Base-by-base conservation (phyloP, 2,888 invertebrate species). In the Cryptocheilus praepositus region DNA sequence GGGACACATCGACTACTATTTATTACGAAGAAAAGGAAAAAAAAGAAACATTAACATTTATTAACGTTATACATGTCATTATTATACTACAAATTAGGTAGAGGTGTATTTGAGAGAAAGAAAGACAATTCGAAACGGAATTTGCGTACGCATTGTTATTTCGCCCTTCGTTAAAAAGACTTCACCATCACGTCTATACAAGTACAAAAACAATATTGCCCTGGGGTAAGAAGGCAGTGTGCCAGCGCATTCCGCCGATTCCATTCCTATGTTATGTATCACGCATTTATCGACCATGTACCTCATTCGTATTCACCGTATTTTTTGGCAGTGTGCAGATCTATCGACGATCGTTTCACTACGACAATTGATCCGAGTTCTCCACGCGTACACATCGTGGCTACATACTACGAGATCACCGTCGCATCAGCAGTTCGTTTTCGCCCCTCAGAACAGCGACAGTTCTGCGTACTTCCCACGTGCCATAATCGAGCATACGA, bases 21-120 rank as follows among this genome's bases (percentile, higher is more conserved):
- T 84, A 81, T 81, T 80, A 77, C 67, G 67, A 75, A 58, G 53
- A 64, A 61, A 67, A 70, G 54, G 65, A 79, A 69, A 79, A n/a
- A 81, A 83, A 85, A 84, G 81, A 82, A 83, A 85, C 81, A 85
- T 84, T 81, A 84, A 86, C 83, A 85, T 87, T 87, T 84, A 86
- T 87, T 86, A 86, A 81, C 76, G 79, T 82, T 82, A 84, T 80
- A 84, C 79, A 82, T 79, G 77, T 81, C 78, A 75, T 81, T 80
- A 83, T 81, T 77, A 80, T 81, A 81, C 81, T 77, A 76, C 73
- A 80, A 84, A 81, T 80, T 78, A 81, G 74, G 71, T 73, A 81
- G 70, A 82, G 76, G 72, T 81, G 77, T 79, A 77, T 78, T 70
- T 36, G 75, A 79, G 45, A 68, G 72, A 76, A 81, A 76, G 72